A percentile compares a stretch with the other conserved stretches of the same genome.
Evolutionary conservation across 2,113 vertebrate species (phyloP).

Genomic region (Camelus dromedarius): DNA sequence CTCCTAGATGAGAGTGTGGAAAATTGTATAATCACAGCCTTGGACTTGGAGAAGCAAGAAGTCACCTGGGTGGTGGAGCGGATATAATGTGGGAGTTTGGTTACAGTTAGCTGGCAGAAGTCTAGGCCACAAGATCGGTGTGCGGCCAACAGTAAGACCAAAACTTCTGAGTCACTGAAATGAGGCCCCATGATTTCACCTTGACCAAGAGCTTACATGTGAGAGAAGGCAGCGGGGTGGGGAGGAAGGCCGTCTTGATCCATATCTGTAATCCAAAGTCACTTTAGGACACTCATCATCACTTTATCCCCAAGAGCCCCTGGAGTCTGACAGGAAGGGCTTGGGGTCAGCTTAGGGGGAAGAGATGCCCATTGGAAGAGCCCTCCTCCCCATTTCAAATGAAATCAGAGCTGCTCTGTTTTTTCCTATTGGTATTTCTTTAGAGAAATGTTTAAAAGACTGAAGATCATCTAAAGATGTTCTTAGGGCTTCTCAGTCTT

Average conservation of each 20-base stretch:
- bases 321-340: not conserved
- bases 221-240: not conserved
- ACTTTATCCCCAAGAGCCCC: not conserved
- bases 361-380: not conserved
- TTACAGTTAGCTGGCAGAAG: not conserved
- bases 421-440: not conserved
- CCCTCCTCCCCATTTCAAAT: not conserved
- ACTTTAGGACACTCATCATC: not conserved
- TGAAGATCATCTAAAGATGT: not conserved
- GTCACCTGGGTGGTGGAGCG: not conserved
- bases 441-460: not conserved
- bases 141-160: not conserved
- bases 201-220: not conserved
- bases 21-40: not conserved
- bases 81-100: not conserved
- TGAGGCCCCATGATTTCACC: not conserved
- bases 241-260: not conserved
- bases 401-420: not conserved
- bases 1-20: not conserved
- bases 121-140: not conserved
- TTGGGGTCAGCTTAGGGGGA: not conserved
- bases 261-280: not conserved
- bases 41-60: not conserved
- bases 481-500: not conserved
- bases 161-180: not conserved